phyloP scores from a whole-genome alignment of 2,113 vertebrate genomes.

The Paramisgurnus dabryanus region DNA sequence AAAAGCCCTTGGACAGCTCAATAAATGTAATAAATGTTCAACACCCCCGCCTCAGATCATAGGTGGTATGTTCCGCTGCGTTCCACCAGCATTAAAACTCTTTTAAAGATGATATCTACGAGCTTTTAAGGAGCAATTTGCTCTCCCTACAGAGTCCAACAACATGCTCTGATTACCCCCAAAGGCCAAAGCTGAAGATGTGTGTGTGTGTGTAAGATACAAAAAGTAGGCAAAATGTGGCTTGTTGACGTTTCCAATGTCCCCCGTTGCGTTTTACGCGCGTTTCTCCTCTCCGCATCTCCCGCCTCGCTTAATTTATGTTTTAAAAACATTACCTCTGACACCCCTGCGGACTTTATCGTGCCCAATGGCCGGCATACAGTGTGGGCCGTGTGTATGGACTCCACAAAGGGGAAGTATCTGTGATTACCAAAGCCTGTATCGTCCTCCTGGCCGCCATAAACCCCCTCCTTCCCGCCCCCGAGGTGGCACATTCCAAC shows the following conservation, averaged over 20 bases:
- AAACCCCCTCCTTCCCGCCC: slow-evolving; percentile 6
- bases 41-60: slow-evolving; percentile 80
- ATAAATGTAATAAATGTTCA: slow-evolving; percentile 85
- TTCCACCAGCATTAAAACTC: slow-evolving; percentile 75
- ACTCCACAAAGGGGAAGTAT: slow-evolving; percentile 65
- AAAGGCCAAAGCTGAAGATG: background rate
- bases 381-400: slow-evolving; percentile 67
- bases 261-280: slow-evolving; percentile 63
- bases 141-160: slow-evolving; percentile 76
- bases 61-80: slow-evolving; percentile 71
- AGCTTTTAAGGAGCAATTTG: slow-evolving; percentile 75
- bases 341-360: slow-evolving; percentile 70
- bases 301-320: slow-evolving; percentile 69
- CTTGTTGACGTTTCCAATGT: slow-evolving; percentile 71
- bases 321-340: slow-evolving; percentile 76
- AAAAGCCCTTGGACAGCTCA: slow-evolving; percentile 79
- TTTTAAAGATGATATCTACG: slow-evolving; percentile 92
- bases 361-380: slow-evolving; percentile 69
- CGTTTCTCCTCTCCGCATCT: slow-evolving; percentile 43
- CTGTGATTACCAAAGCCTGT: slow-evolving; percentile 64
- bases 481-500: slow-evolving; percentile 39
- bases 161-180: slow-evolving; percentile 81
- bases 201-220: background rate
- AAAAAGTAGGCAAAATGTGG: background rate
- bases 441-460: slow-evolving; percentile 16